These are phyloP conservation scores for Hystrix brachyura DNA, from an alignment of 2,113 vertebrate genomes.

Conservation along the genomic window DNA sequence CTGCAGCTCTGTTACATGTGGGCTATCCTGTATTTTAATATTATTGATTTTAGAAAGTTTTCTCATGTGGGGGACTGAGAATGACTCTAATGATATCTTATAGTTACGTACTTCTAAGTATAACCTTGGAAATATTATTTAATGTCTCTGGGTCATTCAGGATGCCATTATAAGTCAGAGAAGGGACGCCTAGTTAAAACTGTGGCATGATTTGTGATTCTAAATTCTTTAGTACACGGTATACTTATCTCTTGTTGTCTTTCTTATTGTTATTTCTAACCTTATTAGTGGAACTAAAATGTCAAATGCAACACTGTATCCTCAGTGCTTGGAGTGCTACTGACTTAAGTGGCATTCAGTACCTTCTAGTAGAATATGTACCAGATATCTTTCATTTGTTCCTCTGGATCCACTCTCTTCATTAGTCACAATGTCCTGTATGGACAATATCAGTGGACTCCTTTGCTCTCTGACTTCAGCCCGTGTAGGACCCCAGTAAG, in stretches of 20 bases:
- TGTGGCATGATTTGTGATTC: neutral
- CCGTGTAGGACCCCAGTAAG: neutral
- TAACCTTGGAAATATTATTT: slow-evolving; percentile 52
- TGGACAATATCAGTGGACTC: neutral
- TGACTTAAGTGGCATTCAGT: neutral
- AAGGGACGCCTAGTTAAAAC: neutral
- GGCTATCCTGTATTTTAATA: neutral
- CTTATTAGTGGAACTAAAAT: too few species aligned
- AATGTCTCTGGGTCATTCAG: neutral
- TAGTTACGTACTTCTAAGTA: neutral
- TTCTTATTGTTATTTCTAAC: too few species aligned
- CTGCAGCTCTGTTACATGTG: neutral
- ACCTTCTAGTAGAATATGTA: neutral
- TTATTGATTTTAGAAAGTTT: slow-evolving; percentile 16
- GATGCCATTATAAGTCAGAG: slow-evolving; percentile 53
- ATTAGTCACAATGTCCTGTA: neutral
- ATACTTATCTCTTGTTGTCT: too few species aligned
- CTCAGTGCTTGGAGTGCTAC: neutral
- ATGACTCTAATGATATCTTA: neutral
- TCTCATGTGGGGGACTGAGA: neutral
- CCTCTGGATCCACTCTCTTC: neutral
- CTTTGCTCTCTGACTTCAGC: neutral
- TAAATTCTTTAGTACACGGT: neutral
- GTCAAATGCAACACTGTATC: too few species aligned
- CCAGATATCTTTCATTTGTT: slow-evolving; percentile 14